Evolutionary conservation across 2,888 invertebrate species (phyloP).

Genomic region (Euzophera pinguis): DNA sequence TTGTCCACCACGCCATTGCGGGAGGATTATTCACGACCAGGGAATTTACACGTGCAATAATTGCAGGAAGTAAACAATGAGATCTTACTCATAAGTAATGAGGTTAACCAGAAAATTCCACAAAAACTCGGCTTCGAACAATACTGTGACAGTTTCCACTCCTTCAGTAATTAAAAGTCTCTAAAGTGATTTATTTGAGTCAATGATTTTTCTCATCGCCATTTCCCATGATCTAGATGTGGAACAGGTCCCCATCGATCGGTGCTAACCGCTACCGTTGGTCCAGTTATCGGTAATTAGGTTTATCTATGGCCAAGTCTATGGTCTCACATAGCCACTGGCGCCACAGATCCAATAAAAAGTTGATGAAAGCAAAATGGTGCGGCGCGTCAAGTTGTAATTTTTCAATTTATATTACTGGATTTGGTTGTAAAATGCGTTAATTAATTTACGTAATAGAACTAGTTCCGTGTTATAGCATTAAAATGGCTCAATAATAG

Average conservation of each 20-base stretch:
- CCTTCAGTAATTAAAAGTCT: slow-evolving; percentile 1
- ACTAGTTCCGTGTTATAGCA: neutral
- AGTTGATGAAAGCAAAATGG: slow-evolving; percentile 3
- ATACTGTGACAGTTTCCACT: slow-evolving; percentile 9
- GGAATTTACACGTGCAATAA: slow-evolving; percentile 47
- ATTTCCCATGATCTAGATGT: slow-evolving; percentile 38
- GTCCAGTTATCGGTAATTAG: slow-evolving; percentile 19
- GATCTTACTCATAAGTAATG: neutral
- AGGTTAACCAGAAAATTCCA: neutral
- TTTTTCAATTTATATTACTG: neutral
- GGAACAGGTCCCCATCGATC: slow-evolving; percentile 21
- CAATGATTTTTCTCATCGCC: slow-evolving; percentile 28
- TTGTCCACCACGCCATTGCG: slow-evolving; percentile 42
- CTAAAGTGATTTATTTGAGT: slow-evolving; percentile 9
- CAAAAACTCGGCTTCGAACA: slow-evolving; percentile 5
- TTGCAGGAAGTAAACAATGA: slow-evolving; percentile 9
- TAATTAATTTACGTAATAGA: neutral
- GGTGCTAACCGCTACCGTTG: slow-evolving; percentile 15
- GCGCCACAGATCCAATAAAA: neutral
- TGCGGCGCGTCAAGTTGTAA: neutral
- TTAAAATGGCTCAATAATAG: neutral
- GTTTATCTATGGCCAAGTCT: slow-evolving; percentile 13
- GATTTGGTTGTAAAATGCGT: neutral
- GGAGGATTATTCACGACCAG: slow-evolving; percentile 44
- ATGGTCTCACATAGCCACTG: neutral